These are phyloP conservation scores for Notiomystis cincta DNA, from an alignment of 2,113 vertebrate species.

Conservation along the genomic window DNA sequence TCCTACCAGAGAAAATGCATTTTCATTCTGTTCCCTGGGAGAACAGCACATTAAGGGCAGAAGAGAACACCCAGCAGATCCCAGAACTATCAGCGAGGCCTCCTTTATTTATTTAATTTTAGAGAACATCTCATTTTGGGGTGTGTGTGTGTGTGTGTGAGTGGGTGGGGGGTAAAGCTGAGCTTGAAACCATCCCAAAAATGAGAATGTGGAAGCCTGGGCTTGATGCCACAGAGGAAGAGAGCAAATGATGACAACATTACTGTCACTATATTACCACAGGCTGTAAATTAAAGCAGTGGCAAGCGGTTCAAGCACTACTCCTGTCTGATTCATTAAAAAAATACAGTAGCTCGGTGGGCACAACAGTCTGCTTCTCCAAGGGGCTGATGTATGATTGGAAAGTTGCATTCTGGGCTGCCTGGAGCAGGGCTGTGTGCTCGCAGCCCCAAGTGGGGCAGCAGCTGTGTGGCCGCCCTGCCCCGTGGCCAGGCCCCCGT, in stretches of 20 bases:
- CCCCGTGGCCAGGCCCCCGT: not conserved
- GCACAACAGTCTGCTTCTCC: not conserved
- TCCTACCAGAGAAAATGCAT: slow-evolving; percentile 60
- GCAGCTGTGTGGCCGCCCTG: not conserved
- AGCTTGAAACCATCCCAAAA: slow-evolving; percentile 24
- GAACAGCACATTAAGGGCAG: slow-evolving; percentile 29
- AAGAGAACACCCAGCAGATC: slow-evolving; percentile 1
- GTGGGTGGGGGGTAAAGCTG: not conserved
- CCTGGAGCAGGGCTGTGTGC: not conserved
- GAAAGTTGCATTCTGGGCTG: not conserved
- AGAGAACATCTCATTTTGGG: not conserved
- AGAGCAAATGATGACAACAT: slow-evolving; percentile 65
- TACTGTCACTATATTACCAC: slow-evolving; percentile 58
- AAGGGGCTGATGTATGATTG: not conserved
- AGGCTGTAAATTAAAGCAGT: slow-evolving; percentile 54
- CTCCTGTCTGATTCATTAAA: slow-evolving; percentile 60
- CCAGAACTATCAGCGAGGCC: slow-evolving; percentile 3
- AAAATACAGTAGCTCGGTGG: slow-evolving; percentile 50
- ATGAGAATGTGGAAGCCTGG: slow-evolving; percentile 39
- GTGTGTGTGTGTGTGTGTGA: not conserved
- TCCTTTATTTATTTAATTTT: not conserved
- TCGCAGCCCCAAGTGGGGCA: not conserved
- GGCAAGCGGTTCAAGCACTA: slow-evolving; percentile 23
- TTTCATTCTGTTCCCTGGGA: slow-evolving; percentile 50
- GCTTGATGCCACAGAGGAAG: slow-evolving; percentile 56